phyloP scores from a whole-genome alignment of 92 coral and sea anemone genomes.

The Galaxea fascicularis region DNA sequence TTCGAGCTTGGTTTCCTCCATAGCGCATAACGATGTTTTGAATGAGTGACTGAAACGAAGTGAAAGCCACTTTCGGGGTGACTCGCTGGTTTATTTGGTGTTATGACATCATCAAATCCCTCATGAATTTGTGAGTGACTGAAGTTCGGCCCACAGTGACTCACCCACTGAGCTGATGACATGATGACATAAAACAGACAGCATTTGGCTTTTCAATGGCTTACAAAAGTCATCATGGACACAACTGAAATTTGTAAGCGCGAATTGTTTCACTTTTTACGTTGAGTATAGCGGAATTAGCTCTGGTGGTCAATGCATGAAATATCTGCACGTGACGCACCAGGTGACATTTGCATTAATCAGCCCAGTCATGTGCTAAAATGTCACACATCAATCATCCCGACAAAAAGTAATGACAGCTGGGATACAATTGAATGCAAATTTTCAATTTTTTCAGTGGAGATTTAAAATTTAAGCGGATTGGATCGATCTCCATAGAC shows the following conservation, averaged over 20 bases:
- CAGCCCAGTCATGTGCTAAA: background rate
- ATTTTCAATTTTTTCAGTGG: background rate
- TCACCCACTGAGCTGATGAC: slow-evolving; percentile 42
- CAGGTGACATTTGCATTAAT: slow-evolving; percentile 31
- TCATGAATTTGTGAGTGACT: slow-evolving; percentile 32
- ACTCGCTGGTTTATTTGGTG: slow-evolving; percentile 34
- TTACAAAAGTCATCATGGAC: background rate
- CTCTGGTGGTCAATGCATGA: background rate
- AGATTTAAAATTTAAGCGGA: too few species aligned
- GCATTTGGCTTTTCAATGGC: background rate
- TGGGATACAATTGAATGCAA: slow-evolving; percentile 9
- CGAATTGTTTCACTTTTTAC: background rate
- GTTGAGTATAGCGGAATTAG: background rate
- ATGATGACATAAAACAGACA: slow-evolving; percentile 17
- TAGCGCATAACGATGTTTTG: slow-evolving; percentile 1
- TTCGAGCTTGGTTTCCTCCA: slow-evolving; percentile 37
- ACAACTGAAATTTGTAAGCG: background rate
- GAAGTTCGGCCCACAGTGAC: slow-evolving; percentile 36
- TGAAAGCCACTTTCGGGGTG: slow-evolving; percentile 41
- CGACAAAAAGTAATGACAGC: slow-evolving; percentile 28
- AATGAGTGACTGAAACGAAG: slow-evolving; percentile 13
- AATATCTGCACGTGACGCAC: slow-evolving; percentile 11
- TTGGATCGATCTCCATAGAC: too few species aligned
- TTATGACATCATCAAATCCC: slow-evolving; percentile 42
- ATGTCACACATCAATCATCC: slow-evolving; percentile 28